phyloP scores from a whole-genome alignment of 1,140 invertebrate species.

The Charaxes varanes region DNA sequence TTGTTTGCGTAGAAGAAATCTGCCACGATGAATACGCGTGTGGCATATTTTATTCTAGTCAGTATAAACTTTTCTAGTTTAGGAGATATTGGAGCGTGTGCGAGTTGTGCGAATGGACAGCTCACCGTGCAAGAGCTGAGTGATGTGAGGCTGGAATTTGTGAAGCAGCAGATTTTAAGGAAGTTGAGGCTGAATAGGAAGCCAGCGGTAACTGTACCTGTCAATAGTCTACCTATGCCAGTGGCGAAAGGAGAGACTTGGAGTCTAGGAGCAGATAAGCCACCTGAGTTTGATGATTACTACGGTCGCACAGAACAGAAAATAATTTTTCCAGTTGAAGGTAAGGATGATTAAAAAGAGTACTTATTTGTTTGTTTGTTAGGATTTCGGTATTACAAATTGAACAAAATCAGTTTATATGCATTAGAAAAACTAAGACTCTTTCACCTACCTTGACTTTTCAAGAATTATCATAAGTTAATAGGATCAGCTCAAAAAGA shows the following conservation, averaged over 20 bases:
- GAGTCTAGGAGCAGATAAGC: conserved; percentile 59
- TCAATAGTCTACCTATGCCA: conserved; percentile 79
- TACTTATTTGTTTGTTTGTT: too few species aligned
- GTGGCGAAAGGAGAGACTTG: conserved; percentile 78
- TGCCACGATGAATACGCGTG: conserved; percentile 33
- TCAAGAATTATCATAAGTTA: too few species aligned
- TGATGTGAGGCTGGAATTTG: conserved; percentile 80
- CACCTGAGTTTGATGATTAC: conserved; percentile 79
- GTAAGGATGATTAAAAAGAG: too few species aligned
- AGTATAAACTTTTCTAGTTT: conserved; percentile 35
- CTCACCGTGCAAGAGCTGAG: conserved; percentile 53
- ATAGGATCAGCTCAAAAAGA: too few species aligned
- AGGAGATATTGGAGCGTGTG: conserved; percentile 43
- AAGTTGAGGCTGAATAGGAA: conserved; percentile 84
- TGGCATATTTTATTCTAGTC: conserved; percentile 40
- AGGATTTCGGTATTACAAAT: too few species aligned
- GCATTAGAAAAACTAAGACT: too few species aligned
- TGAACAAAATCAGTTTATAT: too few species aligned
- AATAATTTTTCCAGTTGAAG: conserved; percentile 84
- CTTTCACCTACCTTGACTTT: too few species aligned
- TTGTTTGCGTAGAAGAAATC: conserved; percentile 42
- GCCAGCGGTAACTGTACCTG: conserved; percentile 70
- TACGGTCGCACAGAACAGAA: conserved; percentile 87
- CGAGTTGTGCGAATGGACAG: conserved; percentile 49
- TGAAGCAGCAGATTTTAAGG: conserved; percentile 87